Conservation (phyloP, 2,113 vertebrate genomes). For the Gorsachius goisagi region DNA sequence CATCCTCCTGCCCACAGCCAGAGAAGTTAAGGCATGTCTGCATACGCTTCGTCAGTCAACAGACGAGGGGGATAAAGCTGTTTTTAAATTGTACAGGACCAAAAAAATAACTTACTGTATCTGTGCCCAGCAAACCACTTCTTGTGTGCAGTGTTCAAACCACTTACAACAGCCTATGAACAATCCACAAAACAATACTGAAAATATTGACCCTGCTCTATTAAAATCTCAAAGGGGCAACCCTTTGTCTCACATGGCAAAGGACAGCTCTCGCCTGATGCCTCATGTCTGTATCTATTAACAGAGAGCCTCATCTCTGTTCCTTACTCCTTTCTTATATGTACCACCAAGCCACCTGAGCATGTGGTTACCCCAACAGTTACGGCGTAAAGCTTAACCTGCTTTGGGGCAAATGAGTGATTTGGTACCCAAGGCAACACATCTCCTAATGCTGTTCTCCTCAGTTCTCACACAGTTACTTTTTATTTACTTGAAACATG, state of each 20-base stretch:
- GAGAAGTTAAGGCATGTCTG: not conserved
- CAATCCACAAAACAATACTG: not conserved
- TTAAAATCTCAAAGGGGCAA: not conserved
- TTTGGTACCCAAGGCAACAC: not conserved
- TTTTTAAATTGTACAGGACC: not conserved
- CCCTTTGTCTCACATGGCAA: not conserved
- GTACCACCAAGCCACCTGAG: not conserved
- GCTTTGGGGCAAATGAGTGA: not conserved
- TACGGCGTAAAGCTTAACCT: not conserved
- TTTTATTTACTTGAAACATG: slow-evolving; percentile 8
- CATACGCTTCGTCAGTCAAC: not conserved
- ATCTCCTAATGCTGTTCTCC: not conserved
- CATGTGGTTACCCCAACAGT: not conserved
- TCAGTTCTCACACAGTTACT: not conserved
- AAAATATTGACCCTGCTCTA: not conserved
- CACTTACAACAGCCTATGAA: not conserved
- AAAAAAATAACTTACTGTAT: not conserved
- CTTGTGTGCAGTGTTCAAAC: not conserved
- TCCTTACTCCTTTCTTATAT: not conserved
- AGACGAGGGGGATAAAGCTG: not conserved
- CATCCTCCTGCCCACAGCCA: not conserved
- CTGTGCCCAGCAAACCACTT: not conserved
- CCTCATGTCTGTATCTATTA: not conserved
- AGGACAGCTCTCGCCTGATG: not conserved
- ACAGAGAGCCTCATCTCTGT: not conserved